Conservation (phyloP, 2,797 vertebrate species). For the Smutsia temminckii region DNA sequence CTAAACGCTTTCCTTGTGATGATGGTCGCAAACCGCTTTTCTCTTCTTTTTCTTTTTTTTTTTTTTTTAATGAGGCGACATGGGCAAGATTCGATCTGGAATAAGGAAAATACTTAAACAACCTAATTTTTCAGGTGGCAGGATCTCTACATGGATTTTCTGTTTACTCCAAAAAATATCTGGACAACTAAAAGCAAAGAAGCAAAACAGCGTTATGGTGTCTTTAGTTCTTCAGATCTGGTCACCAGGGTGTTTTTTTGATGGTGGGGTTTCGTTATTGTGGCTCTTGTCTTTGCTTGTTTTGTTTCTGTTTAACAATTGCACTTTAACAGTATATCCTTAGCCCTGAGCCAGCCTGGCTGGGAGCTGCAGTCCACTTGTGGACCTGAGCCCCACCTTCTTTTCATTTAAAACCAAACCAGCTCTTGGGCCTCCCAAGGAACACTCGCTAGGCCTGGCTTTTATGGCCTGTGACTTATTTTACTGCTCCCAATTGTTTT, state of each 20-base stretch:
- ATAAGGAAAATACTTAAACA: background rate
- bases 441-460: background rate
- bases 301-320: background rate
- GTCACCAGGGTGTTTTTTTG: background rate
- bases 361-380: background rate
- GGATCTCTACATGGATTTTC: background rate
- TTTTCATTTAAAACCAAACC: background rate
- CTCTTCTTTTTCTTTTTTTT: background rate
- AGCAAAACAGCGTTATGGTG: background rate
- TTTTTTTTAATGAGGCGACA: background rate
- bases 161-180: background rate
- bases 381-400: background rate
- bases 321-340: background rate
- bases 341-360: background rate
- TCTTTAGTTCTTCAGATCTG: background rate
- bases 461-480: conserved; percentile 31
- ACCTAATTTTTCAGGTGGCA: background rate
- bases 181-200: background rate
- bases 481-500: background rate
- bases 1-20: background rate
- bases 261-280: background rate
- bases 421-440: background rate
- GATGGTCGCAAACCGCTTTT: background rate
- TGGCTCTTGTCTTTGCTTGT: background rate
- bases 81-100: background rate